These are phyloP conservation scores for Eumacrocentrus americanus DNA, from an alignment of 2,888 invertebrate genomes.

Conservation along the genomic window DNA sequence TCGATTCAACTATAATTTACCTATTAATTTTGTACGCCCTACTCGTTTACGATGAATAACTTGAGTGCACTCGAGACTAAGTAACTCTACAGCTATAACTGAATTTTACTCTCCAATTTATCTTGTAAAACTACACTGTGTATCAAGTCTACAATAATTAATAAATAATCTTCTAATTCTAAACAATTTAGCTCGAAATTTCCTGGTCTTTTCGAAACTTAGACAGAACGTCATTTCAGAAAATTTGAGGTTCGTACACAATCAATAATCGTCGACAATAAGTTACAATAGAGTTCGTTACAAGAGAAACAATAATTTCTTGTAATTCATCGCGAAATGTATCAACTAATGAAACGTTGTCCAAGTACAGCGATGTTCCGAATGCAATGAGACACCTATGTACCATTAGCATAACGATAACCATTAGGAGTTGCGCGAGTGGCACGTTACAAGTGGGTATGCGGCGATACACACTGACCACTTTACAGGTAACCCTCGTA, in stretches of 20 bases:
- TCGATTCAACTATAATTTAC: slow-evolving; percentile 32
- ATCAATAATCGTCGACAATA: no score
- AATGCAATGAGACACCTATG: neutral
- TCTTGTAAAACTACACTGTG: neutral
- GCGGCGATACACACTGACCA: slow-evolving; percentile 40
- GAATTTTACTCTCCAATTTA: slow-evolving; percentile 3
- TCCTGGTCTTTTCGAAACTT: no score
- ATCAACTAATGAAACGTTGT: no score
- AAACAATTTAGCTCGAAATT: no score
- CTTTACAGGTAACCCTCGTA: slow-evolving; percentile 43
- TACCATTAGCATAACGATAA: slow-evolving; percentile 38
- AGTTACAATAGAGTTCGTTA: no score
- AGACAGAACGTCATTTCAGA: no score
- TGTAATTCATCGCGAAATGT: no score
- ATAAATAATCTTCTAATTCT: no score
- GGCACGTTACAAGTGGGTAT: slow-evolving; percentile 34
- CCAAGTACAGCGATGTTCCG: no score
- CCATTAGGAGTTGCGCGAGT: slow-evolving; percentile 38
- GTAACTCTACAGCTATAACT: slow-evolving; percentile 23
- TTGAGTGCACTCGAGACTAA: slow-evolving; percentile 31
- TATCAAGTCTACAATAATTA: slow-evolving; percentile 9
- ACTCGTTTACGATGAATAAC: slow-evolving; percentile 30
- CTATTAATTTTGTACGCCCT: slow-evolving; percentile 34
- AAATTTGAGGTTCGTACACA: no score
- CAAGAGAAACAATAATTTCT: no score